Evolutionary conservation across 2,113 vertebrate genomes (phyloP), one percentile per base, ranked within the genome.

Genomic region (Pardalotus punctatus): DNA sequence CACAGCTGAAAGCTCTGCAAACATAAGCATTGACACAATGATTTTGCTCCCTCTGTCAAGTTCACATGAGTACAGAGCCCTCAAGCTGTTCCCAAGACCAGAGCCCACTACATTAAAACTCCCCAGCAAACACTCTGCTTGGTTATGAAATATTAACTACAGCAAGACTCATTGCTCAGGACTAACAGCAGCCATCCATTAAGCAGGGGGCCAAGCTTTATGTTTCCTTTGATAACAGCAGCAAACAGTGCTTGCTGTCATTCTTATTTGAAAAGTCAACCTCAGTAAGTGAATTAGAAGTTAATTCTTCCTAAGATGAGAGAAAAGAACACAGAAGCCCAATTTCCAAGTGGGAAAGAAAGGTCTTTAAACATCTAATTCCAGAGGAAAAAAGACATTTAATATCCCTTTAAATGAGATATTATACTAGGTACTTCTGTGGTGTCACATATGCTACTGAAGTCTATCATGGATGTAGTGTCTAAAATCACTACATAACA

Each of bases 81-180:
- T 69, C 76, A 36, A 60, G 36, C 36, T 65, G 54, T 8, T 87
- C 38, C 80, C 1, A 2, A 93, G 57, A 72, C 43, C 51, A 78
- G 61, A 66, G 61, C 48, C 28, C 70, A 42, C 48, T 53, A 24
- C 35, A 77, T 77, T 69, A 87, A 81, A 93, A 85, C 18, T 72
- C 71, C 42, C 38, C 54, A 90, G 87, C 66, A 85, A 94, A 80
- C 29, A 70, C 21, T 60, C 81, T 85, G 33, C 33, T 42, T 25
- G 23, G 54, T 48, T 82, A 80, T 47, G 43, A 96, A 94, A 92
- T 86, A 88, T 66, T 80, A 90, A 88, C 47, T 38, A 69, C 54
- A 85, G 56, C 13, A 12, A 82, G 72, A 85, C 74, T 31, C 70
- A 61, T 35, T 36, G 22, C 54, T 93, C 74, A 45, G 67, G 27